Evolutionary conservation across 2,797 vertebrate species (phyloP), one percentile per base, ranked within the genome.

Genomic region (Neopelma chrysocephalum): DNA sequence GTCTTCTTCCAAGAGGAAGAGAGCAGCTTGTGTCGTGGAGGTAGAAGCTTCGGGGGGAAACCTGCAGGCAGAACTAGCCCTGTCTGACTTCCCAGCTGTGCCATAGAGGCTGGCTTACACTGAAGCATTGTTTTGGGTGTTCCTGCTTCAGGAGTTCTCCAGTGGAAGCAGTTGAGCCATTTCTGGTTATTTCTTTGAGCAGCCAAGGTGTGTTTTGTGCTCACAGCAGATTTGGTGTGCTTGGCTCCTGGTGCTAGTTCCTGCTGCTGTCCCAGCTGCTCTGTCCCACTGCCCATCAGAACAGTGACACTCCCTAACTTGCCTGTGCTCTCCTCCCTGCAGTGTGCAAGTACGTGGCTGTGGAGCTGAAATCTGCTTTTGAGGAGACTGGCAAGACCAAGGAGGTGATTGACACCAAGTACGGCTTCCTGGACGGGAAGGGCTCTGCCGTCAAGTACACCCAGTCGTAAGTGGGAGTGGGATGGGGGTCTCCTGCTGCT

Each of bases 271-370:
- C 20, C 60, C 1, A 0, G 53, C 36, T n/a, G 31, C 22, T 51
- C 8, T 25, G 40, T 50, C 6, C 1, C 0, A 0, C 60, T 50
- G 29, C 34, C 36, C 22, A 2, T 16, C 26, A 3, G 54, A 53
- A n/a, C 3, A 1, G 40, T 1, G 1, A 70, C 69, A 6, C 4
- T 11, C 34, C 10, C 38, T 87, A 38, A 85, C 23, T 43, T 1
- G 0, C 32, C 34, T 70, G 16, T 83, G 56, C 87, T 85, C 92
- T 89, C 75, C 70, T 57, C 57, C 82, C 56, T 21, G 1, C 97
- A 99, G 99, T 99, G 53, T 99, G 99, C 94, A 99, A 99, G 91
- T 99, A 99, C 0, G 98, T 99, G 22, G 99, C 99, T 0, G 98
- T 99, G 70, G 99, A 99, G 97, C 98, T 99, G 98, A 99, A 99